These are phyloP conservation scores for Lampris incognitus DNA, from an alignment of 2,113 vertebrate genomes.

Conservation along the genomic window DNA sequence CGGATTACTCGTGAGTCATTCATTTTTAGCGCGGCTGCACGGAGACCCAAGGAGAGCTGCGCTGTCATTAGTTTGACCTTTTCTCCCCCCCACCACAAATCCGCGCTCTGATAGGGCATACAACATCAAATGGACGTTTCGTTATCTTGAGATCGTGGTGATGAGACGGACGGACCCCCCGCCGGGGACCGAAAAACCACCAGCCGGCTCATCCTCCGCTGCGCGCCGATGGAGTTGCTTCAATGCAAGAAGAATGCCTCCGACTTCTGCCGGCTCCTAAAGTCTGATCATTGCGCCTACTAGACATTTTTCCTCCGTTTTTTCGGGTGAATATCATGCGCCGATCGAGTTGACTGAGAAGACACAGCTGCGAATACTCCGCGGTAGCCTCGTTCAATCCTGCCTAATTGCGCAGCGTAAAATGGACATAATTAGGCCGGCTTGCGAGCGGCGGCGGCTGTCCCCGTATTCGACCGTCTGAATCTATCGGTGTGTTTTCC, in stretches of 20 bases:
- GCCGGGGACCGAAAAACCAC: slow-evolving; percentile 52
- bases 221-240: slow-evolving; percentile 73
- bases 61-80: slow-evolving; percentile 65
- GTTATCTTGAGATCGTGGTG: slow-evolving; percentile 27
- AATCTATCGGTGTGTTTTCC: slow-evolving; percentile 26
- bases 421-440: slow-evolving; percentile 41
- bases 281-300: slow-evolving; percentile 22
- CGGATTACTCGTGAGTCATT: slow-evolving; percentile 76
- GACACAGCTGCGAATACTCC: slow-evolving; percentile 16
- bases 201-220: slow-evolving; percentile 44
- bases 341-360: not conserved
- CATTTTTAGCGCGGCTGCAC: slow-evolving; percentile 66
- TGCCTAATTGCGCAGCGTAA: slow-evolving; percentile 5
- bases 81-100: not conserved
- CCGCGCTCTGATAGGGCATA: slow-evolving; percentile 29
- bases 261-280: slow-evolving; percentile 72
- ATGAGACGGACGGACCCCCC: slow-evolving; percentile 57
- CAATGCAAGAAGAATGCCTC: slow-evolving; percentile 71
- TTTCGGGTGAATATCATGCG: no score
- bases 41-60: slow-evolving; percentile 45
- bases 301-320: no score
- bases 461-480: slow-evolving; percentile 1
- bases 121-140: slow-evolving; percentile 18
- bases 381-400: slow-evolving; percentile 19
- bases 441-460: slow-evolving; percentile 14